These are phyloP conservation scores for Notolabrus celidotus DNA, from an alignment of 2,797 vertebrate genomes.

Conservation along the genomic window DNA sequence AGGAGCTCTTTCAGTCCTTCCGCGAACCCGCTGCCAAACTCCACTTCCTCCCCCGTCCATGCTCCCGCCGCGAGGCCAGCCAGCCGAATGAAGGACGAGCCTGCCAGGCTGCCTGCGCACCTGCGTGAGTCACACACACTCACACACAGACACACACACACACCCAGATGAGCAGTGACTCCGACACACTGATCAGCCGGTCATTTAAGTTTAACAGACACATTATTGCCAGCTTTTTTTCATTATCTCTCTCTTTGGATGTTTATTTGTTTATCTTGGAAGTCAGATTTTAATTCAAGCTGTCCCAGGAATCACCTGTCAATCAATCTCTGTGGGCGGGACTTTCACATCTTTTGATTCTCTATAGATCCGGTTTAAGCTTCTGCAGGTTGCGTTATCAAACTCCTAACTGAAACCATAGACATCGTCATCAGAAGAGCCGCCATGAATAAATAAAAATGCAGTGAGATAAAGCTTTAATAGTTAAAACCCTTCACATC, in stretches of 20 bases:
- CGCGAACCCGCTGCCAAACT: slow-evolving; percentile 93
- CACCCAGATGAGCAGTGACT: slow-evolving; percentile 50
- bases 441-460: slow-evolving; percentile 24
- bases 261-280: slow-evolving; percentile 35
- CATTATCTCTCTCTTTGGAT: neutral
- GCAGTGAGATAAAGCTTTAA: neutral
- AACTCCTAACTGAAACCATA: slow-evolving; percentile 10
- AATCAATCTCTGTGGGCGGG: neutral
- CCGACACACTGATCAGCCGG: slow-evolving; percentile 41
- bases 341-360: neutral
- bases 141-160: slow-evolving; percentile 40
- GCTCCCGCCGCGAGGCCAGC: slow-evolving; percentile 89
- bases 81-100: slow-evolving; percentile 95
- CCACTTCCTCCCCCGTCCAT: slow-evolving; percentile 94
- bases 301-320: slow-evolving; percentile 5
- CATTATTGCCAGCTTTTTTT: slow-evolving; percentile 29
- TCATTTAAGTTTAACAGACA: slow-evolving; percentile 37
- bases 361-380: slow-evolving; percentile 15
- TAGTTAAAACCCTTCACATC: slow-evolving; percentile 32
- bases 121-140: slow-evolving; percentile 91
- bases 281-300: slow-evolving; percentile 8
- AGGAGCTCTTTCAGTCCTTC: slow-evolving; percentile 96
- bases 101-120: slow-evolving; percentile 92
- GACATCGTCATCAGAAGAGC: neutral
- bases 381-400: neutral